These are phyloP conservation scores for Spilogale gracilis DNA, from an alignment of 2,113 vertebrate genomes.

Conservation along the genomic window DNA sequence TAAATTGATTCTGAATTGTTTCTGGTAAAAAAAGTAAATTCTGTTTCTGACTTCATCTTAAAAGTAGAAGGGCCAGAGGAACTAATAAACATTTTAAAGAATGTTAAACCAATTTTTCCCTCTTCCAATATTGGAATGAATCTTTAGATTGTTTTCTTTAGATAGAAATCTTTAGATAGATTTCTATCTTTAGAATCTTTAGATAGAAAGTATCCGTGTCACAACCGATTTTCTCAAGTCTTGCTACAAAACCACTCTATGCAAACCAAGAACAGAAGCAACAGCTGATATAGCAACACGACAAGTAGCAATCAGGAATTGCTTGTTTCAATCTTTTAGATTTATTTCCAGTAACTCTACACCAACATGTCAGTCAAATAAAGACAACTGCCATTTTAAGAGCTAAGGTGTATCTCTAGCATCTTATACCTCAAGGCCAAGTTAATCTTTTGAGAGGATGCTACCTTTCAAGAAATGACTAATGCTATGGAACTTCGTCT, in stretches of 20 bases:
- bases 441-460: constrained; percentile 3
- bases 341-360: constrained; percentile 1
- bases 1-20: neutral
- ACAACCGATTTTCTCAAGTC: constrained; percentile 46
- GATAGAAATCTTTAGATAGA: too few species aligned
- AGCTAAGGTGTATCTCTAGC: neutral
- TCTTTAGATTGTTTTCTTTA: neutral
- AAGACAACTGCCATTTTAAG: constrained; percentile 9
- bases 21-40: neutral
- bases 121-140: neutral
- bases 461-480: neutral
- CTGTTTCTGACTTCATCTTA: neutral
- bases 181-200: too few species aligned
- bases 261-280: constrained; percentile 46
- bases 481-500: neutral
- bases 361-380: neutral
- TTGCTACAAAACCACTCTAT: constrained; percentile 32
- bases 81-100: constrained; percentile 49
- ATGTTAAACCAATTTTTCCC: neutral
- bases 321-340: neutral
- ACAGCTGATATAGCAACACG: neutral
- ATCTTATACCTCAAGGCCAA: neutral
- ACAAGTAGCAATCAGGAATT: neutral
- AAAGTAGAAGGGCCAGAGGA: neutral
- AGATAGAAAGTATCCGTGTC: neutral